phyloP scores from a whole-genome alignment of 2,888 invertebrate genomes.

The Amphipyra berbera region DNA sequence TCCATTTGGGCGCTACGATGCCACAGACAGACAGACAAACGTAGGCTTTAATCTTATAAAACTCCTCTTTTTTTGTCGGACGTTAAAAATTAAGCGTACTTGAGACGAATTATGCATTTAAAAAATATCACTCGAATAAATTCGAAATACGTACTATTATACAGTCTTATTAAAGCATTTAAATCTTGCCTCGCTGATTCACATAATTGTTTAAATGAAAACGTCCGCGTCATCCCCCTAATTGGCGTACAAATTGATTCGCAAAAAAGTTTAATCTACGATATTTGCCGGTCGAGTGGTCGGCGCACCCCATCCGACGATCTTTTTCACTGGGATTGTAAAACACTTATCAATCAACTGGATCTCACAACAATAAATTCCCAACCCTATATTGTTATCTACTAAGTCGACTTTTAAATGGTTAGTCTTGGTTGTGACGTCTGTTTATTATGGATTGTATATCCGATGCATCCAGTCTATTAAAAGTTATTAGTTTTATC shows the following conservation, averaged over 20 bases:
- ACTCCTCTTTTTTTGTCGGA: no score
- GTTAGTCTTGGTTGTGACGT: neutral
- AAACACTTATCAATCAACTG: conserved; percentile 11
- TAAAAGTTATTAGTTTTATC: conserved; percentile 54
- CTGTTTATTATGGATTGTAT: neutral
- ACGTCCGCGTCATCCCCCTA: conserved; percentile 53
- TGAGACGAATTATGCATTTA: no score
- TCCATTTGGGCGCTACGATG: no score
- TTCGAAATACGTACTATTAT: conserved; percentile 10
- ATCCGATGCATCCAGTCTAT: conserved; percentile 37
- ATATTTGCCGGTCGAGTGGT: conserved; percentile 57
- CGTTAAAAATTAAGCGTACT: no score
- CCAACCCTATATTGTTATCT: accelerated
- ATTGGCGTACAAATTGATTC: conserved; percentile 67
- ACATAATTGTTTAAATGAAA: conserved; percentile 51
- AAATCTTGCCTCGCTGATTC: conserved; percentile 28
- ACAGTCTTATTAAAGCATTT: conserved; percentile 26
- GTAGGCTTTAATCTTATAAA: no score
- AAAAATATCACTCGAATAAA: neutral
- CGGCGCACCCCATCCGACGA: conserved; percentile 46
- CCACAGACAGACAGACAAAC: no score
- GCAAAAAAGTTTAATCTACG: conserved; percentile 60
- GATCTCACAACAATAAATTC: neutral
- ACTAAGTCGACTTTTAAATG: neutral
- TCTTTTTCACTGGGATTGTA: conserved; percentile 36